phyloP scores from a whole-genome alignment of 2,113 vertebrate species.

The Colossoma macropomum region DNA sequence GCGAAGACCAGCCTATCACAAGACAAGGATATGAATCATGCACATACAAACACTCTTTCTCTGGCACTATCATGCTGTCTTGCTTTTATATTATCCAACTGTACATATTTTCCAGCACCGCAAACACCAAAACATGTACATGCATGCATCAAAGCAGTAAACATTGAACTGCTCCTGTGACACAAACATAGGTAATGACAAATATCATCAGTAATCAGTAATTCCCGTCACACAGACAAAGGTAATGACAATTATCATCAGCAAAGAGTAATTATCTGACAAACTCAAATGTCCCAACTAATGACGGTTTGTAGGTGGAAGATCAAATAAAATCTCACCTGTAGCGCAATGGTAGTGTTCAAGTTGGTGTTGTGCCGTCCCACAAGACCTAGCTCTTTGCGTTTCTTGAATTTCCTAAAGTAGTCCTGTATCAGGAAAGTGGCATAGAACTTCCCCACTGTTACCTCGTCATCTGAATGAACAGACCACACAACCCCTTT shows the following conservation, averaged over 20 bases:
- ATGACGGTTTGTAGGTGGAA: not conserved
- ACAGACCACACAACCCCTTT: constrained; percentile 87
- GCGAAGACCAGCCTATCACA: constrained; percentile 93
- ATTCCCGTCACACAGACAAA: not conserved
- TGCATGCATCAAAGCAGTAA: no score
- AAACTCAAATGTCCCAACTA: not conserved
- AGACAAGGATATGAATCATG: constrained; percentile 66
- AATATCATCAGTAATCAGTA: not conserved
- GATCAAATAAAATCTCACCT: constrained; percentile 81
- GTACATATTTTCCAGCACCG: not conserved
- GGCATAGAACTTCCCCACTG: constrained; percentile 99
- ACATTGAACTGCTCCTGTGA: not conserved
- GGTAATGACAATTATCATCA: not conserved
- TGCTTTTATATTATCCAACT: not conserved
- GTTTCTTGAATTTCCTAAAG: constrained; percentile 99
- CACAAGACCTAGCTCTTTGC: constrained; percentile 98
- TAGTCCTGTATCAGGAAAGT: constrained; percentile 99
- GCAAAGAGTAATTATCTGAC: not conserved
- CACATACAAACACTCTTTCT: not conserved
- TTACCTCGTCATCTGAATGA: constrained; percentile 99
- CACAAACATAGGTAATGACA: not conserved
- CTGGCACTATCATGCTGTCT: not conserved
- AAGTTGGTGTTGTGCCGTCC: constrained; percentile 85
- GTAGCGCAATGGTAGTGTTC: constrained; percentile 93
- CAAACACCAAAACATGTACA: not conserved